These are phyloP conservation scores for Tolypeutes matacus DNA, from an alignment of 2,797 vertebrate genomes.

Conservation along the genomic window DNA sequence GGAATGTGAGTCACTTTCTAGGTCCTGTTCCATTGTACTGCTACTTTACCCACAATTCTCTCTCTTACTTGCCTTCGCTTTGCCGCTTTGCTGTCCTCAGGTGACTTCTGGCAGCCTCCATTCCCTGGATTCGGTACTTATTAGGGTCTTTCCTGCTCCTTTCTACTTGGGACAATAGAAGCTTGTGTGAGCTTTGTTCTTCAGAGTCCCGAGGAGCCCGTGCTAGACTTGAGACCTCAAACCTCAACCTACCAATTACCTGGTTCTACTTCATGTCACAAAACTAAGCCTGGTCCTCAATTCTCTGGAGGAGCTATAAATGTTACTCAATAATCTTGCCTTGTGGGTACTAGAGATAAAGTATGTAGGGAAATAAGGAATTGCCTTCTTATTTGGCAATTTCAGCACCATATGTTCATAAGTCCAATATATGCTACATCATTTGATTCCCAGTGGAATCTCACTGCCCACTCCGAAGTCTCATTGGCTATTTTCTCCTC, in stretches of 20 bases:
- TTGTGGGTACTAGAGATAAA: background rate
- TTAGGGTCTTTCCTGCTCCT: background rate
- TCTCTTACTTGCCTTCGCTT: background rate
- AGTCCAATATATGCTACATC: background rate
- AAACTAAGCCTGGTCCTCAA: background rate
- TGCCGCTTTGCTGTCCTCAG: background rate
- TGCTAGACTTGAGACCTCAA: background rate
- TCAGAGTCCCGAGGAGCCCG: background rate
- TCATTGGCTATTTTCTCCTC: background rate
- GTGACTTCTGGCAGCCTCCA: background rate
- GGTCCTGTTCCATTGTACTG: background rate
- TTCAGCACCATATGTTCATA: background rate
- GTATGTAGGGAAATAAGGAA: background rate
- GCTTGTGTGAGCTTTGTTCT: background rate
- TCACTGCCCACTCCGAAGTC: background rate
- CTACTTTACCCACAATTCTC: background rate
- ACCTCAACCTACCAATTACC: background rate
- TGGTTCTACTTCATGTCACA: conserved; percentile 5
- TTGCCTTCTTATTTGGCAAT: background rate
- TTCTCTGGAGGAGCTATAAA: background rate
- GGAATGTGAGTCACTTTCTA: conserved; percentile 28
- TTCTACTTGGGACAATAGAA: background rate
- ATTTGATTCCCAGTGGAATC: conserved; percentile 5
- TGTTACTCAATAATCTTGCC: background rate
- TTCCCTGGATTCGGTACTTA: background rate